phyloP scores from a whole-genome alignment of 37 sponge, comb jelly and placozoan genomes.

The Cladorhizidae sp. region DNA sequence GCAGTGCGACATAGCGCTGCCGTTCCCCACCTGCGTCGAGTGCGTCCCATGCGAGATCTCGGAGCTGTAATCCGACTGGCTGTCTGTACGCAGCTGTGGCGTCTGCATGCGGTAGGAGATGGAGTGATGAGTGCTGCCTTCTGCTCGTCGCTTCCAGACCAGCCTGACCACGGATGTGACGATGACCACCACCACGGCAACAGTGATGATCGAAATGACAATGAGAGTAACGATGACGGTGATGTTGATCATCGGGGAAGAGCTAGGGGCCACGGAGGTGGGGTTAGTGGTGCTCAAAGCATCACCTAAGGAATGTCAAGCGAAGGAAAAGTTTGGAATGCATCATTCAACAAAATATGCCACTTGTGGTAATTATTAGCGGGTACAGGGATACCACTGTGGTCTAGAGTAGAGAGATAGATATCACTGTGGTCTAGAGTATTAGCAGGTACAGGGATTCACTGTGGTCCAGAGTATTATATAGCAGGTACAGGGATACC shows the following conservation, averaged over 20 bases:
- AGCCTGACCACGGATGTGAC: background rate
- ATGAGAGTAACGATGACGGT: background rate
- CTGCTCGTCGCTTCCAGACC: background rate
- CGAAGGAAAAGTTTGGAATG: too few species aligned
- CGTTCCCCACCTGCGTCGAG: constrained; percentile 1
- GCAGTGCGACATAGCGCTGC: constrained; percentile 12
- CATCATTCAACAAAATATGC: too few species aligned
- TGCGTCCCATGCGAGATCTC: constrained; percentile 12
- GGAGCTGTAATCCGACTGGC: constrained; percentile 15
- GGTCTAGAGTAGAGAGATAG: too few species aligned
- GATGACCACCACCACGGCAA: background rate
- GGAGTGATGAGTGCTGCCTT: background rate
- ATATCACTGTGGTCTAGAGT: too few species aligned
- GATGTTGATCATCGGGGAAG: background rate
- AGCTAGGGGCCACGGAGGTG: too few species aligned
- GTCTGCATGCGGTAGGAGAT: background rate
- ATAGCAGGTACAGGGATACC: too few species aligned
- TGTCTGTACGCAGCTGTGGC: constrained; percentile 3
- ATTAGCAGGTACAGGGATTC: too few species aligned
- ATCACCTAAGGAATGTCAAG: too few species aligned
- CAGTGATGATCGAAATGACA: background rate
- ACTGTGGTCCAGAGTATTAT: too few species aligned
- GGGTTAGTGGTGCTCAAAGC: too few species aligned
- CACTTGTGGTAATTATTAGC: too few species aligned
- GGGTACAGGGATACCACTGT: too few species aligned